These are phyloP conservation scores for Apteryx mantelli DNA, from an alignment of 2,113 vertebrate species.

Conservation along the genomic window DNA sequence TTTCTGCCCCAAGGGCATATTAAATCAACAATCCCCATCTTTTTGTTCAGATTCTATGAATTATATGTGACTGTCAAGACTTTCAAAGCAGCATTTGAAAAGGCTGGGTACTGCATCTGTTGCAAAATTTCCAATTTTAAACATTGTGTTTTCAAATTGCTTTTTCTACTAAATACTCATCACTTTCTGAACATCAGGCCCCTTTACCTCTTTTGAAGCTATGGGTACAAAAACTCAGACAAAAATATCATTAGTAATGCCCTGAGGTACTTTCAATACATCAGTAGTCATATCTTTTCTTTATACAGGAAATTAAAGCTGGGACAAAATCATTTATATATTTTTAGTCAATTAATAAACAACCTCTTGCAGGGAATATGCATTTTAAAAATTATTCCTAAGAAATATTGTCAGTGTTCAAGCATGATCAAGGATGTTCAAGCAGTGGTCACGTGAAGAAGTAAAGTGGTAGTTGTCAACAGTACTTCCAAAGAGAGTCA, in stretches of 20 bases:
- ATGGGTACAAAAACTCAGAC: neutral
- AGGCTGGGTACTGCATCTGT: neutral
- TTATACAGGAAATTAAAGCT: neutral
- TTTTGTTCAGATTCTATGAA: too few relatives aligned
- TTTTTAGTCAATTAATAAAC: neutral
- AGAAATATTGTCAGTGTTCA: slow-evolving; percentile 6
- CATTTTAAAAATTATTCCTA: neutral
- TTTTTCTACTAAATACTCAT: neutral
- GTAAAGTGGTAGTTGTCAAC: slow-evolving; percentile 16
- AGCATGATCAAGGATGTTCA: slow-evolving; percentile 29
- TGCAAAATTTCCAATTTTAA: neutral
- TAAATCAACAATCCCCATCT: neutral
- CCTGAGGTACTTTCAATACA: neutral
- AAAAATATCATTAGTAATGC: neutral
- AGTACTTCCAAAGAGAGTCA: slow-evolving; percentile 21
- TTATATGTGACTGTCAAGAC: neutral
- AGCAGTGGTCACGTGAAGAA: neutral
- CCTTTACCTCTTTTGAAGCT: neutral
- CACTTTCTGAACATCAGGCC: neutral
- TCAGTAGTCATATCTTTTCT: neutral
- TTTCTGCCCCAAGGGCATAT: neutral
- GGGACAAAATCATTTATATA: neutral
- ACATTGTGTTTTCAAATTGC: neutral
- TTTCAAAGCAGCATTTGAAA: neutral
- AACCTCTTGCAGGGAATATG: neutral